These are phyloP conservation scores for Fistularia commersonii DNA, from an alignment of 2,797 vertebrate genomes.

Conservation along the genomic window DNA sequence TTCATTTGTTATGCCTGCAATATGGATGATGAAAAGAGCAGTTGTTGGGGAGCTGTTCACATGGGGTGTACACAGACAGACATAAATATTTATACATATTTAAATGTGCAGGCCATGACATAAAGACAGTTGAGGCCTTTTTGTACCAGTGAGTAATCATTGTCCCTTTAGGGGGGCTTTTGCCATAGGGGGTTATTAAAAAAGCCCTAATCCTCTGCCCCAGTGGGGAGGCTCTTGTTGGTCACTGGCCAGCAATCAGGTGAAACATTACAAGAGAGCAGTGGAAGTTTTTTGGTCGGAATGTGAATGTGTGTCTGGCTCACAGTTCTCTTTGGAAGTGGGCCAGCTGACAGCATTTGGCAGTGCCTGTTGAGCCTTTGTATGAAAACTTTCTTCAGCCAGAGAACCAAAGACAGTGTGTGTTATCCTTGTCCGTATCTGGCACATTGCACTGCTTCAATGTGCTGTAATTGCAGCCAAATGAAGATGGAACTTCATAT, in stretches of 20 bases:
- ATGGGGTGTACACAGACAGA: slow-evolving; percentile 4
- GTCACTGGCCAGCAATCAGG: slow-evolving; percentile 55
- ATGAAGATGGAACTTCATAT: slow-evolving; percentile 46
- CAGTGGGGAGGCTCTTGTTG: slow-evolving; percentile 47
- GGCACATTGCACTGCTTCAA: slow-evolving; percentile 40
- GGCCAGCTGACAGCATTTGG: slow-evolving; percentile 65
- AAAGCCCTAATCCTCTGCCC: slow-evolving; percentile 65
- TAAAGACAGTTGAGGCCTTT: slow-evolving; percentile 20
- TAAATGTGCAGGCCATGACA: slow-evolving; percentile 27
- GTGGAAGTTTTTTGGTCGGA: slow-evolving; percentile 31
- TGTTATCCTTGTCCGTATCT: slow-evolving; percentile 53
- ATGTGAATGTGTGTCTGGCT: slow-evolving; percentile 30
- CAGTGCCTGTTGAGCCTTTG: slow-evolving; percentile 62
- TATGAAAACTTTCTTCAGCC: slow-evolving; percentile 59
- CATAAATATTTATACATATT: slow-evolving; percentile 20
- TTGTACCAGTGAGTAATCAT: slow-evolving; percentile 50
- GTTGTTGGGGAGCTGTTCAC: background rate
- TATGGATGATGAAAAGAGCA: no score
- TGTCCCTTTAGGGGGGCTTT: slow-evolving; percentile 58
- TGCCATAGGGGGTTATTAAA: slow-evolving; percentile 56
- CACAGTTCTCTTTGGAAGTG: slow-evolving; percentile 49
- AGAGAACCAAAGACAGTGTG: slow-evolving; percentile 54
- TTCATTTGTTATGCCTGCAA: background rate
- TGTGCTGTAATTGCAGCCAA: slow-evolving; percentile 41
- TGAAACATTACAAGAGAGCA: slow-evolving; percentile 56